phyloP scores from a whole-genome alignment of 2,113 vertebrate species.

The Hassar affinis region DNA sequence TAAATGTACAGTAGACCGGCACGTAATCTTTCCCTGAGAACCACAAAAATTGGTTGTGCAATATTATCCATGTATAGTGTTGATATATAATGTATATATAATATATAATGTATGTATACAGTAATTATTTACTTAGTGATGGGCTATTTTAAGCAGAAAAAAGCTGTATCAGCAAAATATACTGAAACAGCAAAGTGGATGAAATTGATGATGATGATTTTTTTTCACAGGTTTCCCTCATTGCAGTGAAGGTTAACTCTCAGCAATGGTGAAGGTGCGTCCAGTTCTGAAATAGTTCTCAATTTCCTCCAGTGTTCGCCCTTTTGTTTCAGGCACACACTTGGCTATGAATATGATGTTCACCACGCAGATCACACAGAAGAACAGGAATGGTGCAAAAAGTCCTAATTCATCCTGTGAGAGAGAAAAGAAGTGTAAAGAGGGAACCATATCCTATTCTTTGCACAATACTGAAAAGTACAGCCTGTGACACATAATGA shows the following conservation, averaged over 20 bases:
- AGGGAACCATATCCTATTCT: not conserved
- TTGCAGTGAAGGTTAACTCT: constrained; percentile 5
- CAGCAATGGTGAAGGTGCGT: constrained; percentile 67
- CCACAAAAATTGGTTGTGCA: too few species aligned
- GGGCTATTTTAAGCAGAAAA: not conserved
- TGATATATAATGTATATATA: too few species aligned
- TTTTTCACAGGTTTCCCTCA: not conserved
- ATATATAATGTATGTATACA: not conserved
- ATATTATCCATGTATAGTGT: not conserved
- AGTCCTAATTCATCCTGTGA: constrained; percentile 74
- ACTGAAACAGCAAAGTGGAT: not conserved
- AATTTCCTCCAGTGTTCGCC: constrained; percentile 88
- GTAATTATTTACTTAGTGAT: not conserved
- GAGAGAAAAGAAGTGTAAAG: not conserved
- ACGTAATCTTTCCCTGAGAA: too few species aligned
- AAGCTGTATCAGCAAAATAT: not conserved
- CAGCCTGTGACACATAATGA: not conserved
- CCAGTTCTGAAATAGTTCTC: constrained; percentile 86
- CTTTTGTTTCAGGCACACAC: constrained; percentile 88
- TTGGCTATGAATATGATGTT: constrained; percentile 84
- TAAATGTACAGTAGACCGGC: too few species aligned
- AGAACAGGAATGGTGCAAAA: constrained; percentile 84
- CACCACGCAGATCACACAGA: constrained; percentile 74
- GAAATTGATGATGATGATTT: too few species aligned
- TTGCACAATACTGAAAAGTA: not conserved